Conservation (phyloP, 1,140 invertebrate species). For the Lasaia peninsularis region DNA sequence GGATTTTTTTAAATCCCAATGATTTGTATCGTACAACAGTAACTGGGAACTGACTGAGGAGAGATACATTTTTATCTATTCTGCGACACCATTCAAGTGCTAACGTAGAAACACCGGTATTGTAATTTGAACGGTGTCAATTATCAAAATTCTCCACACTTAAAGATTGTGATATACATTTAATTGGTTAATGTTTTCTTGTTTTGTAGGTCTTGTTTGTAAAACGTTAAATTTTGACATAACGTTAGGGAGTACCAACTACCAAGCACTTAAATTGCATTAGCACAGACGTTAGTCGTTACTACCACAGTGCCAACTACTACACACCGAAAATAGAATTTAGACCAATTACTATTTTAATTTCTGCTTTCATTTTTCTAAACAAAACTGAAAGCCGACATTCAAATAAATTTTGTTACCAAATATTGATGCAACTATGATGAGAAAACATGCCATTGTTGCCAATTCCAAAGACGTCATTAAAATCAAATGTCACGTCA, state of each 20-base stretch:
- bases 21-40: conserved; percentile 60
- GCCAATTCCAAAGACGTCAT: too few relatives aligned
- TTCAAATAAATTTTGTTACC: too few relatives aligned
- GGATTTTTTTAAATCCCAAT: conserved; percentile 65
- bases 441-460: too few relatives aligned
- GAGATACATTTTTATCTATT: conserved; percentile 59
- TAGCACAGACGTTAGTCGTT: too few relatives aligned
- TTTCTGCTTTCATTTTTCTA: too few relatives aligned
- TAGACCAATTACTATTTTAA: too few relatives aligned
- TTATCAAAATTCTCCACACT: background rate
- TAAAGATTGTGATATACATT: background rate
- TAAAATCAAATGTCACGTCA: too few relatives aligned
- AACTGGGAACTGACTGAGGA: conserved; percentile 67
- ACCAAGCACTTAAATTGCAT: too few relatives aligned
- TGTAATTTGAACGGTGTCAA: background rate
- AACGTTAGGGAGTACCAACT: background rate
- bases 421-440: too few relatives aligned
- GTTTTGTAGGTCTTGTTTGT: background rate
- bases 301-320: too few relatives aligned
- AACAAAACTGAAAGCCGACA: too few relatives aligned
- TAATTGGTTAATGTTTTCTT: conserved; percentile 6
- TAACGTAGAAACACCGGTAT: background rate
- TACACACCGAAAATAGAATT: too few relatives aligned
- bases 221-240: conserved; percentile 26
- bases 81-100: background rate